Percentiles rank a stretch among this genome's conserved stretches.
phyloP scores from a whole-genome alignment of 1,140 invertebrate species.

The Cydia fagiglandana region DNA sequence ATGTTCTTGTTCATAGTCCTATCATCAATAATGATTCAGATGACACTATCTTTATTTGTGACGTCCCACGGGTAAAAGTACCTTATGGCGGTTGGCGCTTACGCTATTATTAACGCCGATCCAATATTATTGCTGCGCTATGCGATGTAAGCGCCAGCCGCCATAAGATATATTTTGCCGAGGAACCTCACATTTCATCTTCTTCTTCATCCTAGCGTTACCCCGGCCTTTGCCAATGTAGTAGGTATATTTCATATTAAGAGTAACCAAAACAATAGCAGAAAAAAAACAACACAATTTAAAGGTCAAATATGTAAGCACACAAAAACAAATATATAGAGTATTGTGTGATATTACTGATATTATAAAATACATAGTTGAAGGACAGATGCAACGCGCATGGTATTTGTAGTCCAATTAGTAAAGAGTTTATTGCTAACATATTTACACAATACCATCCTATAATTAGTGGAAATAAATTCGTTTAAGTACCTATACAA shows the following conservation, averaged over 20 bases:
- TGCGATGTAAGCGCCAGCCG: too few relatives aligned
- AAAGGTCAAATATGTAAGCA: constrained; percentile 31
- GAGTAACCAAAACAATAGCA: not conserved
- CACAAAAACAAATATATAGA: constrained; percentile 10
- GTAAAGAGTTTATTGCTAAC: constrained; percentile 25
- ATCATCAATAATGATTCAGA: not conserved
- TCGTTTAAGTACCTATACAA: too few relatives aligned
- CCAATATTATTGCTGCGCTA: too few relatives aligned
- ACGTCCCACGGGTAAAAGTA: too few relatives aligned
- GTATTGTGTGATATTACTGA: constrained; percentile 13
- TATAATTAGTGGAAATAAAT: too few relatives aligned
- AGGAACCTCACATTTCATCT: too few relatives aligned
- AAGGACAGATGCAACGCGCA: constrained; percentile 8
- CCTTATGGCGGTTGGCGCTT: too few relatives aligned
- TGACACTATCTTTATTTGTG: not conserved
- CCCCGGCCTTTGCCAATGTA: too few relatives aligned
- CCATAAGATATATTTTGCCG: too few relatives aligned
- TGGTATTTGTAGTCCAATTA: not conserved
- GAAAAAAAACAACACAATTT: constrained; percentile 9
- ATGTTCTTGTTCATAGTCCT: not conserved
- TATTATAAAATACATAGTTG: constrained; percentile 29
- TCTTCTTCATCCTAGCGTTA: too few relatives aligned
- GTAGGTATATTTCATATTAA: not conserved
- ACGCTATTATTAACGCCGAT: too few relatives aligned
- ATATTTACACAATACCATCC: too few relatives aligned